These are phyloP conservation scores for Dione juno DNA, from an alignment of 2,888 invertebrate species.

Conservation along the genomic window DNA sequence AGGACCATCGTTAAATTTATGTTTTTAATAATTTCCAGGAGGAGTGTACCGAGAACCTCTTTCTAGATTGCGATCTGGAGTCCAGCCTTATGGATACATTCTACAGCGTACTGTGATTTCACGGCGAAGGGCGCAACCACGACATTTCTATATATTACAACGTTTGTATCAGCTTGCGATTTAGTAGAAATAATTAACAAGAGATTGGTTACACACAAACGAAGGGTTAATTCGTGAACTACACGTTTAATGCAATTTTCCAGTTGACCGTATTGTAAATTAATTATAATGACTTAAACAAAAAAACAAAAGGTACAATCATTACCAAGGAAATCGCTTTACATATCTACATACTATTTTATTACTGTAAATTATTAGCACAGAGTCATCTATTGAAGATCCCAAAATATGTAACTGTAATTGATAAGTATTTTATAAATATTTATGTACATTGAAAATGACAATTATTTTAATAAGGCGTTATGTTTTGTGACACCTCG, in stretches of 20 bases:
- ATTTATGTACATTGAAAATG: conserved; percentile 62
- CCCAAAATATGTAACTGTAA: conserved; percentile 54
- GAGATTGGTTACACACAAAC: conserved; percentile 5
- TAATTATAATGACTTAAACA: conserved; percentile 52
- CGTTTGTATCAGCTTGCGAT: conserved; percentile 2
- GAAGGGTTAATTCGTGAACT: conserved; percentile 20
- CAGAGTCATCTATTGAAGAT: conserved; percentile 61
- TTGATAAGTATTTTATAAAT: conserved; percentile 59
- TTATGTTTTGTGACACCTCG: conserved; percentile 46
- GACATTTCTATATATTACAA: conserved; percentile 21
- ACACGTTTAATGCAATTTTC: conserved; percentile 40
- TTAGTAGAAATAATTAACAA: neutral
- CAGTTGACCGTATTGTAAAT: conserved; percentile 60
- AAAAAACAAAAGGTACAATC: conserved; percentile 64
- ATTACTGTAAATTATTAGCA: conserved; percentile 61
- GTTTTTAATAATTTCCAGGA: conserved; percentile 61
- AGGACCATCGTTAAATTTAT: neutral
- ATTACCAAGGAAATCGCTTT: conserved; percentile 80
- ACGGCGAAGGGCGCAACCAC: conserved; percentile 28
- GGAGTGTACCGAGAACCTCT: conserved; percentile 77
- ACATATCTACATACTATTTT: conserved; percentile 59
- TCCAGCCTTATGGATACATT: conserved; percentile 76
- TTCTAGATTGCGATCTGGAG: conserved; percentile 77
- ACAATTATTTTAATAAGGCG: conserved; percentile 62
- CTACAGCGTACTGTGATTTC: conserved; percentile 74